Percentiles rank a stretch among this genome's conserved stretches.
Conservation (phyloP, 2,113 vertebrate species). For the Dromas ardeola region DNA sequence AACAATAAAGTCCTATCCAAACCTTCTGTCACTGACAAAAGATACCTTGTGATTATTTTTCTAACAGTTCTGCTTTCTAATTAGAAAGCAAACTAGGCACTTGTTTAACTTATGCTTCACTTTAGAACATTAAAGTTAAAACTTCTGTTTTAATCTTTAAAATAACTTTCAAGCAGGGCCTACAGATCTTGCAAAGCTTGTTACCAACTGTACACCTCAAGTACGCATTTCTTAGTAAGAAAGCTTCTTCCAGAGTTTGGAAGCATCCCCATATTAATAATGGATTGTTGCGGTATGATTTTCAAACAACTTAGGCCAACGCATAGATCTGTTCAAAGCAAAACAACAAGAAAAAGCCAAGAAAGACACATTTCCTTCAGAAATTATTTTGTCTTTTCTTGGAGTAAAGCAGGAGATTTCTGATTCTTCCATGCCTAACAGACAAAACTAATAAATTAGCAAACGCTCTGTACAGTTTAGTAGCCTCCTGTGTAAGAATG, state of each 20-base stretch:
- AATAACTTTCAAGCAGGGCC: not conserved
- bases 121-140: constrained; percentile 10
- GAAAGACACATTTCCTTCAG: not conserved
- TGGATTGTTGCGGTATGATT: not conserved
- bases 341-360: not conserved
- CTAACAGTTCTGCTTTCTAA: constrained; percentile 54
- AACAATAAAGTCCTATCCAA: constrained; percentile 15
- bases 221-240: not conserved
- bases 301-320: not conserved
- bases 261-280: not conserved
- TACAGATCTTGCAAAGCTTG: not conserved
- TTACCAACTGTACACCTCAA: not conserved
- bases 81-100: constrained; percentile 47
- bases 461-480: not conserved
- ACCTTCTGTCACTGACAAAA: constrained; percentile 39
- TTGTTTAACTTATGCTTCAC: not conserved
- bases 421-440: not conserved
- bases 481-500: not conserved
- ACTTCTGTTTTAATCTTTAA: not conserved
- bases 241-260: not conserved
- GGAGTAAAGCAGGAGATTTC: not conserved
- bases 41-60: constrained; percentile 35
- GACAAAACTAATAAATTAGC: not conserved
- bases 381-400: not conserved
- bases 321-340: not conserved